Base-by-base conservation (phyloP, 2,888 invertebrate genomes). In the Tachina lurida region DNA sequence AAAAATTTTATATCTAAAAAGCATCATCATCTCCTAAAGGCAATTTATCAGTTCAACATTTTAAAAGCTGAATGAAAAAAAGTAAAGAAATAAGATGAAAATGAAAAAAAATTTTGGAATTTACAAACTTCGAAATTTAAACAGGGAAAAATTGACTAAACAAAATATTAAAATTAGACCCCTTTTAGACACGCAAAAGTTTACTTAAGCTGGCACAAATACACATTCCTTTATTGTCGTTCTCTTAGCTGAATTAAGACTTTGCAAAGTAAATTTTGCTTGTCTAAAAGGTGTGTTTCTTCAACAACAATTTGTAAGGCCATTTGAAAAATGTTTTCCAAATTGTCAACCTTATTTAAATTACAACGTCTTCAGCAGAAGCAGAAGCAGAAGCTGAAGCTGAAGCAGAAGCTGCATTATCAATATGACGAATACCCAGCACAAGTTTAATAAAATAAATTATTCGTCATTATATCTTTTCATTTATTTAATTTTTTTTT, bases 311-410 rank as follows among this genome's bases (percentile, higher is more conserved):
- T 68, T 80, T 80, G 17, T 45, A 43, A 74, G 17, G 43, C 17
- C 67, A 60, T 52, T 74, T 60, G 15, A 22, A 13, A 10, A 43
- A 68, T 67, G 19, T 54, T 79, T 12, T 79, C 13, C 45, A 54
- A 78, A 71, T 79, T 60, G 60, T 74, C 63, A 56, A 17, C 31
- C 31, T 45, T 41, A 49, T 56, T 75, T 22, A 15, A 45, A n/a
- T 15, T 22, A 22, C 13, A 77, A 41, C 22, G 31, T 54, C n/a
- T 17, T 75, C 12, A 22, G 3, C 49, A 19, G 4, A 9, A 31
- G n/a, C 45, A 68, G n/a, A 62, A 45, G 15, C n/a, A 52, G 54
- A 22, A 19, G n/a, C 10, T 4, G 4, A 5, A 45, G n/a, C 45
- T 41, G n/a, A 54, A 45, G 10, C n/a, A 52, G 54, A 31, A 19